Percentiles rank a stretch among this genome's conserved stretches.
These are phyloP conservation scores for Eupithecia abbreviata DNA, from an alignment of 2,888 invertebrate genomes.

Conservation along the genomic window DNA sequence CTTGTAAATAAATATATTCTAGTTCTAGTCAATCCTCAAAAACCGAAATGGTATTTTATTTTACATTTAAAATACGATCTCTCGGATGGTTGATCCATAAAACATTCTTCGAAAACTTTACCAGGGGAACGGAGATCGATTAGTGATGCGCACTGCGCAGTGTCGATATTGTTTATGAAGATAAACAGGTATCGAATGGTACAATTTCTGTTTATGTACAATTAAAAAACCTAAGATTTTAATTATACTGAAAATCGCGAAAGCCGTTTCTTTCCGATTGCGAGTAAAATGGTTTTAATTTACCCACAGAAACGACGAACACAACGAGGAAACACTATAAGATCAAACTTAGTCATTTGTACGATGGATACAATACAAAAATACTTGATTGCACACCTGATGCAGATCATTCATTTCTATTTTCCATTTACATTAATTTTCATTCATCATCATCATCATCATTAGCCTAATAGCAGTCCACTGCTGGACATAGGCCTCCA, in stretches of 20 bases:
- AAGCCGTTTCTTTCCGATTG: neutral
- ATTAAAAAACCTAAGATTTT: neutral
- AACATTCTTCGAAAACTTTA: slow-evolving; percentile 43
- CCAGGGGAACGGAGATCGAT: slow-evolving; percentile 31
- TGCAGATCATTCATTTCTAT: too few relatives aligned
- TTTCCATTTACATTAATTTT: too few relatives aligned
- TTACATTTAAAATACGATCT: slow-evolving; percentile 44
- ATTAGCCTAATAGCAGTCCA: too few relatives aligned
- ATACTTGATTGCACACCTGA: too few relatives aligned
- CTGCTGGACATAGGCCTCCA: too few relatives aligned
- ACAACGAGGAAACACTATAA: too few relatives aligned
- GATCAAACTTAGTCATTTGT: too few relatives aligned
- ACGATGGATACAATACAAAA: too few relatives aligned
- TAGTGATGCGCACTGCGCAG: slow-evolving; percentile 32
- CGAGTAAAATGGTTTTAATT: neutral
- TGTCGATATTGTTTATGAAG: slow-evolving; percentile 1
- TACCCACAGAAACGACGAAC: neutral
- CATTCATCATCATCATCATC: too few relatives aligned
- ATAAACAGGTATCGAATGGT: neutral
- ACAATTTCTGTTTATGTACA: neutral
- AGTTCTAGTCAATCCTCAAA: neutral
- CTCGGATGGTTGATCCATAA: slow-evolving; percentile 39
- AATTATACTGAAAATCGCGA: neutral
- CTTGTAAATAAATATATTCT: neutral
- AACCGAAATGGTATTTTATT: slow-evolving; percentile 37